Conservation (phyloP, 2,888 invertebrate genomes). For the Diarsia rubi region DNA sequence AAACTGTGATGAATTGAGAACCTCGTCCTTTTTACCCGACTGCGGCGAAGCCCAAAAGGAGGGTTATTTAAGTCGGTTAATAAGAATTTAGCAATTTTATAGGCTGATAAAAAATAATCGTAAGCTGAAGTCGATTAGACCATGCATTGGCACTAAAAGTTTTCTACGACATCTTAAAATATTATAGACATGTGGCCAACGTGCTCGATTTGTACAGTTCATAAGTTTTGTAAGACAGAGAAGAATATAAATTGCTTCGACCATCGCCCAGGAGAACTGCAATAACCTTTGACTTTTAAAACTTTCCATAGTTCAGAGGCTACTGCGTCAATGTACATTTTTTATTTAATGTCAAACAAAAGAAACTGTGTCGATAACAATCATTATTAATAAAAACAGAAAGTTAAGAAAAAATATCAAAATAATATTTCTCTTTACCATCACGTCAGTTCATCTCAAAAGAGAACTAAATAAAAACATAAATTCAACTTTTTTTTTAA, state of each 20-base stretch:
- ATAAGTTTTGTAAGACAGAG: constrained; percentile 18
- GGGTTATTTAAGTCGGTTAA: no score
- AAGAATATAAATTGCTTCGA: constrained; percentile 27
- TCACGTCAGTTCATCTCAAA: constrained; percentile 35
- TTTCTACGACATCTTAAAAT: background rate
- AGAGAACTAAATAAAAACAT: constrained; percentile 57
- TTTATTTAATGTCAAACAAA: constrained; percentile 17
- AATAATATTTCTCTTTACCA: constrained; percentile 1
- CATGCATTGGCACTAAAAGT: background rate
- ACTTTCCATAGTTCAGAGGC: constrained; percentile 1
- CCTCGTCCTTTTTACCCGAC: no score
- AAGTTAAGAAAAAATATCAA: background rate
- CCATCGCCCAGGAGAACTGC: constrained; percentile 30
- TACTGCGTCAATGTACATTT: background rate
- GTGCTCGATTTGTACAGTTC: constrained; percentile 14
- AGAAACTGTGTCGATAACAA: background rate
- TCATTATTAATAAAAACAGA: background rate
- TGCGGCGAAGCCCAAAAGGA: no score
- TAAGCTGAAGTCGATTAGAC: background rate
- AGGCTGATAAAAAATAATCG: background rate
- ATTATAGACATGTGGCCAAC: background rate
- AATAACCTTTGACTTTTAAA: constrained; percentile 34
- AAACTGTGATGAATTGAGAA: no score
- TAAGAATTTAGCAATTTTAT: background rate
- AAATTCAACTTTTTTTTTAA: constrained; percentile 62